Evolutionary conservation across 2,113 vertebrate genomes (phyloP).

Genomic region (Gymnobelideus leadbeateri): DNA sequence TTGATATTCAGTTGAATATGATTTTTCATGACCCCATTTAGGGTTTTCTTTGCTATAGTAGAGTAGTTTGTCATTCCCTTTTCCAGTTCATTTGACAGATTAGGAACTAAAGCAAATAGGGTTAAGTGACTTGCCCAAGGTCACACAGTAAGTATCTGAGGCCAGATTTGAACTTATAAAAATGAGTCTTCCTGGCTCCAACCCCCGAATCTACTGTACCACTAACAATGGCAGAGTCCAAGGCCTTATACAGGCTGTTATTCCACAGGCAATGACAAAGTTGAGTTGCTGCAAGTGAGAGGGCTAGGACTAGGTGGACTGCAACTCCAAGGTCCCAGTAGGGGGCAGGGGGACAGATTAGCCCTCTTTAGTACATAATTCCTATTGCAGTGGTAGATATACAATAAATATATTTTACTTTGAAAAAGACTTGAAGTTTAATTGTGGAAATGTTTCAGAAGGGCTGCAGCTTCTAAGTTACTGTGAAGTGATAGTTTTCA

Average conservation of each 20-base stretch:
- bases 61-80: too few relatives aligned
- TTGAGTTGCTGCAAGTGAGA: background rate
- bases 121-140: background rate
- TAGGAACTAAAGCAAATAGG: too few relatives aligned
- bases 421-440: background rate
- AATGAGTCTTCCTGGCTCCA: background rate
- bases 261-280: background rate
- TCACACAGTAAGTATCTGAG: background rate
- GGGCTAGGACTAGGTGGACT: background rate
- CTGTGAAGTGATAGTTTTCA: background rate
- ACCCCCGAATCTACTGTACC: background rate
- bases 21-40: too few relatives aligned
- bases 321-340: background rate
- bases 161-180: background rate
- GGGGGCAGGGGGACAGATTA: background rate
- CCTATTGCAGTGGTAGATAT: background rate
- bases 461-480: background rate
- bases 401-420: background rate
- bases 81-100: too few relatives aligned
- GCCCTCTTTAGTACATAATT: background rate
- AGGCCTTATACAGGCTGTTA: background rate
- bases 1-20: too few relatives aligned
- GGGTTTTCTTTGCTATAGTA: too few relatives aligned
- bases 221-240: background rate
- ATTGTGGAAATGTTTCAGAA: background rate